Base-by-base conservation (phyloP, 2,113 vertebrate species). In the Rhadina sibilatrix region DNA sequence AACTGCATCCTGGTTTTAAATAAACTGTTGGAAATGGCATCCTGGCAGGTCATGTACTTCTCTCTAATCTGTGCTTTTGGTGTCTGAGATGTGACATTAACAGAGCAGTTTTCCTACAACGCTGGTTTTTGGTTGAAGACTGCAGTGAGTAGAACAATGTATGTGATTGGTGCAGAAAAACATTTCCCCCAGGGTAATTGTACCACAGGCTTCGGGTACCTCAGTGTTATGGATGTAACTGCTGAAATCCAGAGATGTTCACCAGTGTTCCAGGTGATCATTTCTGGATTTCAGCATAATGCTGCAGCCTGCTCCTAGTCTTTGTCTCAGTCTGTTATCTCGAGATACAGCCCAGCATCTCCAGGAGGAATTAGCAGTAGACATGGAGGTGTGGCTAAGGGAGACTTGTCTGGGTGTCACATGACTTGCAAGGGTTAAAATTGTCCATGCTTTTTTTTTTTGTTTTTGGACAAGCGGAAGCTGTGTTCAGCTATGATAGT, bases 401-500 rank as follows among this genome's bases (percentile, higher is more conserved):
- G 38, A 52, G 33, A 9, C 12, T 59, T 56, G 42, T 15, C 69
- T 69, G 85, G 52, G 25, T 77, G 63, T 70, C 81, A 37, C 4
- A 4, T 77, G 83, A 46, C 79, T 47, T 35, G 11, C 27, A 89
- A 80, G 61, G 52, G 49, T 86, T 94, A 65, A 90, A 93, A 70
- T 86, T 88, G n/a, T 57, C 77, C 47, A 7, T 20, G 24, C 24
- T 33, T 11, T 14, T 52, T 42, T 35, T 57, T 71, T 66, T 64
- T 53, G 64, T 71, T 69, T 59, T 71, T 22, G 50, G 78, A 47
- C 0, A 3, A 65, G 50, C 42, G 81, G 77, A 95, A 86, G 72
- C 49, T 79, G 44, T 87, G 80, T 50, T 80, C 57, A 9, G 80
- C 86, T 86, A 1, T 64, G 95, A 92, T 83, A 64, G 59, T n/a